Evolutionary conservation across 2,888 invertebrate genomes (phyloP).

Genomic region (Prosopocoilus inquinatus): DNA sequence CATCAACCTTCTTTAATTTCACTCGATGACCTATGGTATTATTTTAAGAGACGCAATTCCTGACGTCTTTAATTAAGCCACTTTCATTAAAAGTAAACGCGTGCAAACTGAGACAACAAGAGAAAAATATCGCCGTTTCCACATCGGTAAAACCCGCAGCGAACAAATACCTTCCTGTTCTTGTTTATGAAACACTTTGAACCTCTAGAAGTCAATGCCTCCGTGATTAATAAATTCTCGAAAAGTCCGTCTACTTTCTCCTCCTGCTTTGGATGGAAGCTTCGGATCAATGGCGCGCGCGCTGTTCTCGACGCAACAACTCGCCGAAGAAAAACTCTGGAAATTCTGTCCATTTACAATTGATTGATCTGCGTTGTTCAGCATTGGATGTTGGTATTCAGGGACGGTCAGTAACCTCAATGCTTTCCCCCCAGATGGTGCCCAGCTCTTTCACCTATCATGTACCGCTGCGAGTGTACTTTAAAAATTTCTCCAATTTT

Average conservation of each 20-base stretch:
- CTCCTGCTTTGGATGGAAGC: conserved; percentile 21
- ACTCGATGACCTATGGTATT: too few species aligned
- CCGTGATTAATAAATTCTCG: conserved; percentile 45
- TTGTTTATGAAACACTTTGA: conserved; percentile 3
- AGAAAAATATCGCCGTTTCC: not conserved
- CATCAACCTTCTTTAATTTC: too few species aligned
- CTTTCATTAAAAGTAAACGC: too few species aligned
- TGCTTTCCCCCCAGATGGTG: conserved; percentile 2
- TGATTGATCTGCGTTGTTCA: not conserved
- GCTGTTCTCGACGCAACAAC: conserved; percentile 1
- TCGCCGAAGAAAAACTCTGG: not conserved
- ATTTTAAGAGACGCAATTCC: too few species aligned
- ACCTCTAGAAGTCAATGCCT: conserved; percentile 5
- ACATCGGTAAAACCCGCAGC: conserved; percentile 3
- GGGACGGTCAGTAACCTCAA: not conserved
- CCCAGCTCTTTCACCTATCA: not conserved
- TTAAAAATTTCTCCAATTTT: too few species aligned
- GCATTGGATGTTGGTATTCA: not conserved
- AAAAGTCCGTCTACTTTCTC: conserved; percentile 48
- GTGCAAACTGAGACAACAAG: too few species aligned
- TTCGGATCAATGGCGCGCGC: conserved; percentile 37
- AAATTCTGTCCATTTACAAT: not conserved
- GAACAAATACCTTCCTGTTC: conserved; percentile 3
- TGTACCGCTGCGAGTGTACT: not conserved
- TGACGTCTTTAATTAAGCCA: too few species aligned